Conservation (phyloP, 2,888 invertebrate species). For the Andrena haemorrhoa region DNA sequence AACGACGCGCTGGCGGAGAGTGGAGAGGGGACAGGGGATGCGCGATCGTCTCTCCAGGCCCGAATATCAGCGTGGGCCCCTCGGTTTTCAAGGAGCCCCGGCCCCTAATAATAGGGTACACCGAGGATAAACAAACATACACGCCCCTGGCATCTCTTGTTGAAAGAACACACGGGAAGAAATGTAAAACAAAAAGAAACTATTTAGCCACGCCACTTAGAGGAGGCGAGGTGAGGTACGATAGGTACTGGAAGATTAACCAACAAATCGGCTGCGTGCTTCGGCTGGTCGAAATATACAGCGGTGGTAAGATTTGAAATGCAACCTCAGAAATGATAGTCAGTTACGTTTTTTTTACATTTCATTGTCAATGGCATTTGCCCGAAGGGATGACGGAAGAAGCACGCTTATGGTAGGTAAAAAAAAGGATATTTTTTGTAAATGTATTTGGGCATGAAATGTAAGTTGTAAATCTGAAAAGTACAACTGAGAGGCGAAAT, state of each 20-base stretch:
- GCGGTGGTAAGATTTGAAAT: neutral
- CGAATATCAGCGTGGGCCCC: slow-evolving; percentile 70
- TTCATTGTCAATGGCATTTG: neutral
- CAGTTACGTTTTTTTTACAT: no score
- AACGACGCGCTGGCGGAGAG: slow-evolving; percentile 30
- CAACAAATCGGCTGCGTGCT: slow-evolving; percentile 16
- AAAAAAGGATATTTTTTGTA: neutral
- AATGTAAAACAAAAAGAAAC: slow-evolving; percentile 54
- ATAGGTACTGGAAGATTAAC: slow-evolving; percentile 48
- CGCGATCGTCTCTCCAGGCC: slow-evolving; percentile 67
- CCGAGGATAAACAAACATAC: slow-evolving; percentile 84
- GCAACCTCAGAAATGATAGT: neutral
- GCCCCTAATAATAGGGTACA: slow-evolving; percentile 84
- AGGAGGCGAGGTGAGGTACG: slow-evolving; percentile 54
- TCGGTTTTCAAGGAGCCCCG: slow-evolving; percentile 74
- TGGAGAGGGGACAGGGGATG: slow-evolving; percentile 44
- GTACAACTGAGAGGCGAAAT: neutral
- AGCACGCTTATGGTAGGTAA: no score
- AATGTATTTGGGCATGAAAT: neutral
- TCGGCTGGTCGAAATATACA: neutral
- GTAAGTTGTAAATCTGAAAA: neutral
- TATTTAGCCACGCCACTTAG: slow-evolving; percentile 69
- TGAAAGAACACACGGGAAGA: slow-evolving; percentile 72
- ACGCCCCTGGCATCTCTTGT: slow-evolving; percentile 84
- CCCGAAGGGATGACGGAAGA: neutral